These are phyloP conservation scores for Drosophila neutralis DNA, from an alignment of 2,888 invertebrate genomes.

Conservation along the genomic window DNA sequence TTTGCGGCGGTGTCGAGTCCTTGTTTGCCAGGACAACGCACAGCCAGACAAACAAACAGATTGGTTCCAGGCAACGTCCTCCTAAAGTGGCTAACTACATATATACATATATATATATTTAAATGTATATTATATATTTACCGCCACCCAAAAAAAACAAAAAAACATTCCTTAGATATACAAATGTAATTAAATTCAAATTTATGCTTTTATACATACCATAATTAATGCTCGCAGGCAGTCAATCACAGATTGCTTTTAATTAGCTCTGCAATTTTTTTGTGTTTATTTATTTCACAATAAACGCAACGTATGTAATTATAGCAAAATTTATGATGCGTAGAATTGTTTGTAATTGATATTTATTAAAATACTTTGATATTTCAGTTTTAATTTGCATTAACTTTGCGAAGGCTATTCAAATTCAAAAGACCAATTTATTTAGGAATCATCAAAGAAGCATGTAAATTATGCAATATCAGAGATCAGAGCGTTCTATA, in stretches of 20 bases:
- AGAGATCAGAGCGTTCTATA: conserved; percentile 22
- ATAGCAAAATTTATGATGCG: neutral
- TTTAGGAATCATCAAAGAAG: conserved; percentile 13
- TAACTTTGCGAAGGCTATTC: neutral
- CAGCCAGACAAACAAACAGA: conserved; percentile 23
- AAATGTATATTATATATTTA: conserved; percentile 1
- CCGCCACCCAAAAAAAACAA: neutral
- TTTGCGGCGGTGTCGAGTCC: conserved; percentile 25
- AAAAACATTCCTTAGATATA: neutral
- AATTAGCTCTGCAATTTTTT: neutral
- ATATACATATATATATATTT: neutral
- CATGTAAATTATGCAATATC: conserved; percentile 43
- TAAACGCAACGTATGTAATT: neutral
- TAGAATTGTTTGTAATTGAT: neutral
- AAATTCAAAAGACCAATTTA: conserved; percentile 1
- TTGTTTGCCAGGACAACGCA: conserved; percentile 35
- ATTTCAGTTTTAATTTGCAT: conserved; percentile 1
- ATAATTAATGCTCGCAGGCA: conserved; percentile 6
- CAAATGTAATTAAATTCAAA: conserved; percentile 27
- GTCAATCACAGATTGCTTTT: conserved; percentile 2
- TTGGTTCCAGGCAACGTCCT: conserved; percentile 5
- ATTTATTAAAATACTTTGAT: conserved; percentile 20
- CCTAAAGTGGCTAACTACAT: conserved; percentile 17
- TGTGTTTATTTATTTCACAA: neutral
- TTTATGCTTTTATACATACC: neutral